Percentiles rank a stretch among this genome's conserved stretches.
Evolutionary conservation across 2,113 vertebrate genomes (phyloP).

Genomic region (Stigmatopora nigra): DNA sequence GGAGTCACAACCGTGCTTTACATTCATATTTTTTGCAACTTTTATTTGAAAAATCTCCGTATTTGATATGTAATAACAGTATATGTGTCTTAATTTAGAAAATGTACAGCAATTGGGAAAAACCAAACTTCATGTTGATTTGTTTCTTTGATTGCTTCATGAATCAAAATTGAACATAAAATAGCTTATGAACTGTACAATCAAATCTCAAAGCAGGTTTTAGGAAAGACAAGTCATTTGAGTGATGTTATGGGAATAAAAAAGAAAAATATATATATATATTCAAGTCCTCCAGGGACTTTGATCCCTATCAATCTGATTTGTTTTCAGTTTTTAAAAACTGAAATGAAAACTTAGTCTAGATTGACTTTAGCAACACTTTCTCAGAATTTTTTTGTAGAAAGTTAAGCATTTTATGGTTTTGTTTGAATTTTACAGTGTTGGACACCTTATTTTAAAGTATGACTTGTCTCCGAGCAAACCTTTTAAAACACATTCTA

Average conservation of each 20-base stretch:
- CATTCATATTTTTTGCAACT: slow-evolving; percentile 54
- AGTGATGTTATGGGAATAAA: neutral
- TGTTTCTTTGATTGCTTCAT: slow-evolving; percentile 44
- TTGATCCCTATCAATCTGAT: slow-evolving; percentile 11
- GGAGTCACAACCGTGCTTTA: slow-evolving; percentile 29
- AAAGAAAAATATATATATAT: neutral
- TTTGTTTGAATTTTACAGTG: neutral
- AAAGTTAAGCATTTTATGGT: neutral
- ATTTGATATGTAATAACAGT: slow-evolving; percentile 46
- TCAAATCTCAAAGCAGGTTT: slow-evolving; percentile 55
- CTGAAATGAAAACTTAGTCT: slow-evolving; percentile 42
- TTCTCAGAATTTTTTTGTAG: slow-evolving; percentile 30
- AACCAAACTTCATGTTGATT: slow-evolving; percentile 39
- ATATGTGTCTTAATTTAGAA: slow-evolving; percentile 50
- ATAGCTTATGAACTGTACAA: slow-evolving; percentile 75
- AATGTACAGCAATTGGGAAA: slow-evolving; percentile 58
- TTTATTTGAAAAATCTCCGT: slow-evolving; percentile 55
- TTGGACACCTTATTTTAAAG: slow-evolving; percentile 16
- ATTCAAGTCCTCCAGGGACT: slow-evolving; percentile 23
- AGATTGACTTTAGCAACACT: slow-evolving; percentile 32
- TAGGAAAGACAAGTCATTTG: neutral
- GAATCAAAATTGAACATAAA: slow-evolving; percentile 49
- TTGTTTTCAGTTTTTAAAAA: slow-evolving; percentile 57
- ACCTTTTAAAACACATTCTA: slow-evolving; percentile 40
- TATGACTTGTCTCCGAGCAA: slow-evolving; percentile 43